These are phyloP conservation scores for Barnardius zonarius DNA, from an alignment of 2,113 vertebrate genomes.

Conservation along the genomic window DNA sequence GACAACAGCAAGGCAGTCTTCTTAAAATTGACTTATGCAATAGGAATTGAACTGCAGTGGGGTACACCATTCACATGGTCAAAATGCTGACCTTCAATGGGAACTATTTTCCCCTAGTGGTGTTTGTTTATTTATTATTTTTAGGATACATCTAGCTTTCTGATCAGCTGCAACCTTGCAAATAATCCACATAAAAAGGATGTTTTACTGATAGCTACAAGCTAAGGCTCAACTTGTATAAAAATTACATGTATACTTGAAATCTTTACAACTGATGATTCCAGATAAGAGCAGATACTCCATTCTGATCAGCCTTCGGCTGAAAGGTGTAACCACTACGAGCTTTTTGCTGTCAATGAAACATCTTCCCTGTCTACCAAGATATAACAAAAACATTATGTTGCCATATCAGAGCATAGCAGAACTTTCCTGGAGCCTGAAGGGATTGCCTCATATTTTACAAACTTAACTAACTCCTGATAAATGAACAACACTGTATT, in stretches of 20 bases:
- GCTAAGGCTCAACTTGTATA: slow-evolving; percentile 52
- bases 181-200: slow-evolving; percentile 45
- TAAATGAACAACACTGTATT: slow-evolving; percentile 16
- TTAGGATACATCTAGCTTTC: not conserved
- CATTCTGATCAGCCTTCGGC: slow-evolving; percentile 44
- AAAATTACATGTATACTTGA: slow-evolving; percentile 66
- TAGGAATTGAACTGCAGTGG: not conserved
- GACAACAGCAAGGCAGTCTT: slow-evolving; percentile 45
- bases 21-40: slow-evolving; percentile 44
- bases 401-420: slow-evolving; percentile 15
- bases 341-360: slow-evolving; percentile 51
- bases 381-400: slow-evolving; percentile 44
- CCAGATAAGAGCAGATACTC: slow-evolving; percentile 57
- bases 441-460: slow-evolving; percentile 54
- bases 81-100: not conserved
- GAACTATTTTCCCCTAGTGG: not conserved
- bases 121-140: not conserved
- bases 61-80: not conserved
- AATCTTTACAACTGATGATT: slow-evolving; percentile 64
- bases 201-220: slow-evolving; percentile 45
- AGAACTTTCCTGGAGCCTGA: slow-evolving; percentile 38
- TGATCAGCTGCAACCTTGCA: slow-evolving; percentile 35
- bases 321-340: slow-evolving; percentile 54
- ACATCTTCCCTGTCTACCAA: slow-evolving; percentile 38
- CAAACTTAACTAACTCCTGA: slow-evolving; percentile 35